phyloP scores from a whole-genome alignment of 2,113 vertebrate species.

The Silurus glanis region DNA sequence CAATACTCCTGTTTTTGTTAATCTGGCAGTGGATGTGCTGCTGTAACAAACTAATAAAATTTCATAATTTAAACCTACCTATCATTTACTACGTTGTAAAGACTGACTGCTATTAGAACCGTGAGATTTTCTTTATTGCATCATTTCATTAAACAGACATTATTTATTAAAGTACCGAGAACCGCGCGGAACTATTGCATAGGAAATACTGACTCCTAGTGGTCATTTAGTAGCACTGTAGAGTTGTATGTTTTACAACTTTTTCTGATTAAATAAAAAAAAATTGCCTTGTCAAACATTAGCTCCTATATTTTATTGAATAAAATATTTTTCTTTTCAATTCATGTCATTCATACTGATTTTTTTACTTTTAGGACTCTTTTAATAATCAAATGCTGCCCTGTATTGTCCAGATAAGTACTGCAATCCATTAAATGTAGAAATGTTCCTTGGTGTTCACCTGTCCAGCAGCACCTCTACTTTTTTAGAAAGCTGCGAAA shows the following conservation, averaged over 20 bases:
- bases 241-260: too few species aligned
- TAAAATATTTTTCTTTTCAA: too few species aligned
- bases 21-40: neutral
- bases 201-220: conserved; percentile 11
- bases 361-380: neutral
- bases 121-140: neutral
- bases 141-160: neutral
- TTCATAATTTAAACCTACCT: neutral
- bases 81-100: neutral
- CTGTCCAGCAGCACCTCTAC: too few species aligned
- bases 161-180: neutral
- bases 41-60: conserved; percentile 3
- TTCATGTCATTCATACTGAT: neutral
- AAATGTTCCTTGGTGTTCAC: neutral
- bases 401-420: neutral
- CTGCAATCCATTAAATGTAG: neutral
- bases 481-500: too few species aligned
- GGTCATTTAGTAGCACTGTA: neutral
- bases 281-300: neutral
- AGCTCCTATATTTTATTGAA: neutral
- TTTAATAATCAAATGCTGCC: neutral
- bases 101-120: neutral
- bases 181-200: neutral
- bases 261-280: too few species aligned
- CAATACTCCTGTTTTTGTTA: neutral